Conservation (phyloP, 2,888 invertebrate species). For the Punctoribates punctum region DNA sequence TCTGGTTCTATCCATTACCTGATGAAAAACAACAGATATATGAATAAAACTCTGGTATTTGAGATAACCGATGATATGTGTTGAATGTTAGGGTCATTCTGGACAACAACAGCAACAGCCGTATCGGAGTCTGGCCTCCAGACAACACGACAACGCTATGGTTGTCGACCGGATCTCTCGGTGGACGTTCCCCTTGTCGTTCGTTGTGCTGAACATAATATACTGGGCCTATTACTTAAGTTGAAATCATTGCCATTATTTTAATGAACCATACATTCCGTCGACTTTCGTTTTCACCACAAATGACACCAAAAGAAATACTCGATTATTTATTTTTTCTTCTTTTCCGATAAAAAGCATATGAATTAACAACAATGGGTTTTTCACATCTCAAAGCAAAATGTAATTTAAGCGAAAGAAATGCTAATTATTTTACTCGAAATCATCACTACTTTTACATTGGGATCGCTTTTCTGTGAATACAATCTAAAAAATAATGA, state of each 20-base stretch:
- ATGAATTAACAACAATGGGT: no score
- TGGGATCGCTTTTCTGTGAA: no score
- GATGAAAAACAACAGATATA: no score
- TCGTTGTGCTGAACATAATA: constrained; percentile 80
- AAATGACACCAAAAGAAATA: not conserved
- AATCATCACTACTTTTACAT: no score
- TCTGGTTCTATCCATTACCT: no score
- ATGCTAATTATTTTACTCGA: no score
- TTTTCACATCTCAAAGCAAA: no score
- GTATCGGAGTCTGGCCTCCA: constrained; percentile 38
- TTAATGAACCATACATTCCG: not conserved
- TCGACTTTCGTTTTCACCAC: not conserved
- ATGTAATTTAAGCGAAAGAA: no score
- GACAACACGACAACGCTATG: constrained; percentile 45
- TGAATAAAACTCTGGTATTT: not conserved
- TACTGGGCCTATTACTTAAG: constrained; percentile 64
- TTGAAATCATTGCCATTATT: constrained; percentile 7
- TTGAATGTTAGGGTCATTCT: not conserved
- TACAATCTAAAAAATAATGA: no score
- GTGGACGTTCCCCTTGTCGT: constrained; percentile 84
- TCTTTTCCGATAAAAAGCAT: not conserved
- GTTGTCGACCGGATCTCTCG: constrained; percentile 70
- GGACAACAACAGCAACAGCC: constrained; percentile 5
- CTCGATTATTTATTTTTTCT: not conserved
- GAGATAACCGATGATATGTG: not conserved